phyloP scores from a whole-genome alignment of 2,797 vertebrate species.

The Pelobates cultripes region DNA sequence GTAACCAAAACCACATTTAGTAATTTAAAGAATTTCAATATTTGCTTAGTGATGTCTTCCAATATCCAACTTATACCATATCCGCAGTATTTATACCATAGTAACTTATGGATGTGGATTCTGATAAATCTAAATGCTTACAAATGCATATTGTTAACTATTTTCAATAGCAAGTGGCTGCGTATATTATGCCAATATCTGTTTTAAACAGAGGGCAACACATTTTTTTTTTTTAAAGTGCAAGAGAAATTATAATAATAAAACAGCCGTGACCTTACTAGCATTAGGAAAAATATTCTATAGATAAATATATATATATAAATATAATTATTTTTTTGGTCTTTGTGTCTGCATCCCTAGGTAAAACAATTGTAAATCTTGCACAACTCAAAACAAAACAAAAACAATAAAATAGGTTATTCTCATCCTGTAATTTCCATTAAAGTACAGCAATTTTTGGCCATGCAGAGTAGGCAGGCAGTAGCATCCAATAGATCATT shows the following conservation, averaged over 20 bases:
- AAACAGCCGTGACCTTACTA: neutral
- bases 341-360: conserved; percentile 13
- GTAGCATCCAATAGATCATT: neutral
- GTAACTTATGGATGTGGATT: conserved; percentile 9
- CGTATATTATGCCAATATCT: neutral
- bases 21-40: conserved; percentile 34
- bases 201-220: neutral
- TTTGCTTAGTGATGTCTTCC: conserved; percentile 44
- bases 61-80: conserved; percentile 33
- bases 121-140: conserved; percentile 8
- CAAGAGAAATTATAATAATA: neutral
- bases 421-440: neutral
- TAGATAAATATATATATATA: neutral
- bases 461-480: conserved; percentile 19
- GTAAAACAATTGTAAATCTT: conserved; percentile 28
- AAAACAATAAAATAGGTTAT: conserved; percentile 5
- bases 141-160: conserved; percentile 6
- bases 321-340: conserved; percentile 1
- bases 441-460: conserved; percentile 17
- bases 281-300: neutral
- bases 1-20: conserved; percentile 38
- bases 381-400: neutral
- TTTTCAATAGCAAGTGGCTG: neutral
- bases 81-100: conserved; percentile 23
- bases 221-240: neutral